These are phyloP conservation scores for Pangasianodon hypophthalmus DNA, from an alignment of 2,113 vertebrate genomes.

Conservation along the genomic window DNA sequence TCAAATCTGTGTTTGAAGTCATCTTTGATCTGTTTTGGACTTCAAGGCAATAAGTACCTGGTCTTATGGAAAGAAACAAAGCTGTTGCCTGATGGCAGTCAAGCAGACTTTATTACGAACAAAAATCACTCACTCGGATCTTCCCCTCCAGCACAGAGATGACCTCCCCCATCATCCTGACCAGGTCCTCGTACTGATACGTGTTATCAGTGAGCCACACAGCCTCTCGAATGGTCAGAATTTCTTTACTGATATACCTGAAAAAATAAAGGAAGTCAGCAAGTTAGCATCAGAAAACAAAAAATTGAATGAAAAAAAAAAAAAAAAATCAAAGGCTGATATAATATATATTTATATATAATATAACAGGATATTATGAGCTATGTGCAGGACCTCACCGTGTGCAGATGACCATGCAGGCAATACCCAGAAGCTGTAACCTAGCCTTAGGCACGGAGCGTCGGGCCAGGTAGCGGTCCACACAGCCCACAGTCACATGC, in stretches of 20 bases:
- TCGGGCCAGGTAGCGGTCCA: slow-evolving; percentile 88
- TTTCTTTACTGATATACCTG: slow-evolving; percentile 91
- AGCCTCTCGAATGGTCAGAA: slow-evolving; percentile 93
- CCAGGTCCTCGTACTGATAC: slow-evolving; percentile 95
- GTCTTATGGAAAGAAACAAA: not conserved
- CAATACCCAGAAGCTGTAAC: slow-evolving; percentile 93
- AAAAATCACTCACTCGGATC: slow-evolving; percentile 81
- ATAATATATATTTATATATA: no score
- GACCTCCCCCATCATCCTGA: slow-evolving; percentile 98
- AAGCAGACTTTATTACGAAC: not conserved
- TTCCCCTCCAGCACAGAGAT: slow-evolving; percentile 89
- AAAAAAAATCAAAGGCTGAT: not conserved
- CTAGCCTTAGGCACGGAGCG: slow-evolving; percentile 83
- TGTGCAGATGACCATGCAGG: slow-evolving; percentile 98
- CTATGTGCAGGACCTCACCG: slow-evolving; percentile 71
- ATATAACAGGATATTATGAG: no score
- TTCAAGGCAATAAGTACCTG: not conserved
- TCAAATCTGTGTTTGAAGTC: not conserved
- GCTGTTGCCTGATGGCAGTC: not conserved
- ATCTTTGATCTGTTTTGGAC: not conserved
- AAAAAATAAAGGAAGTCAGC: not conserved
- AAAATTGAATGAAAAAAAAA: not conserved
- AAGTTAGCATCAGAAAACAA: not conserved
- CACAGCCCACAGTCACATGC: slow-evolving; percentile 90
- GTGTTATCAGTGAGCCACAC: slow-evolving; percentile 99